phyloP scores from a whole-genome alignment of 2,797 vertebrate genomes.

The Argentina silus region DNA sequence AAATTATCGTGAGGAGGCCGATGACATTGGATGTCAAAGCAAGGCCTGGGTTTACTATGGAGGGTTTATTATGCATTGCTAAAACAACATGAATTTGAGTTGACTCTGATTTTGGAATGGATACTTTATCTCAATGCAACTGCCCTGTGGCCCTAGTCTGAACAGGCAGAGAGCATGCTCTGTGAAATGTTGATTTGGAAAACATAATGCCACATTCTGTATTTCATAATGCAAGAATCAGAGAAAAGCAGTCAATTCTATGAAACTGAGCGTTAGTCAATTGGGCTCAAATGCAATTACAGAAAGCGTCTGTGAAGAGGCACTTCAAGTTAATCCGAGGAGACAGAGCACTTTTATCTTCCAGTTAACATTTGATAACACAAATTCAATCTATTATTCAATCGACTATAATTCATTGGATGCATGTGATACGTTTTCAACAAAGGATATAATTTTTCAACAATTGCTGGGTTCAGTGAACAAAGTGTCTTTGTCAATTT shows the following conservation, averaged over 20 bases:
- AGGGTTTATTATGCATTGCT: no score
- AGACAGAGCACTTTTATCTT: background rate
- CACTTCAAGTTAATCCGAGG: background rate
- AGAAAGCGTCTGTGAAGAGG: background rate
- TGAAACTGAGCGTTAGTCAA: background rate
- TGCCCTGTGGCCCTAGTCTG: no score
- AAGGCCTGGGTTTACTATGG: background rate
- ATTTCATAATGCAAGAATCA: background rate
- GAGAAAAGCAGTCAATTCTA: background rate
- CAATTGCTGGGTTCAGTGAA: background rate
- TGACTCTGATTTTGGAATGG: background rate
- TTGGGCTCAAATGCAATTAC: background rate
- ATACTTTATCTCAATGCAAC: no score
- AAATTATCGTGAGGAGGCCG: constrained; percentile 2
- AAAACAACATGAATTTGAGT: no score
- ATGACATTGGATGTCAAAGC: constrained; percentile 16
- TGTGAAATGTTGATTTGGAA: background rate
- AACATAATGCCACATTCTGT: background rate
- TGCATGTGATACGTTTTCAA: background rate
- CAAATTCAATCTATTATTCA: background rate
- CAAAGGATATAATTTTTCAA: background rate
- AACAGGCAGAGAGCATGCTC: background rate
- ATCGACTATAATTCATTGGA: background rate
- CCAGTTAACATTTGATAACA: background rate
- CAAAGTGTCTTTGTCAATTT: background rate